phyloP scores from a whole-genome alignment of 35 echinoderm and acorn worm genomes.

The Chiridota heheva region DNA sequence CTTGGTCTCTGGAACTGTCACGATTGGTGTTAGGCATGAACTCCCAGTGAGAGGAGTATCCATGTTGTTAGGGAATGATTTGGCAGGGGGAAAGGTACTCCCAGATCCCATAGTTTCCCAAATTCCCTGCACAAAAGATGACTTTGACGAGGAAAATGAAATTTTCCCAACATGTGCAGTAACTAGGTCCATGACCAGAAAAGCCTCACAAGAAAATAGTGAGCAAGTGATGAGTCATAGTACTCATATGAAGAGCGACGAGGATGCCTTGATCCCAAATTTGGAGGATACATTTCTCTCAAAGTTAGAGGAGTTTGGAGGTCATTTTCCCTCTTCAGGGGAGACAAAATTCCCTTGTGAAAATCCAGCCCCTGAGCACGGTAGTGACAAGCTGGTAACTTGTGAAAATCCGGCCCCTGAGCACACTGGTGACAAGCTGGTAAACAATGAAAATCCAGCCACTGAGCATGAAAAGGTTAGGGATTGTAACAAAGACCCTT shows the following conservation, averaged over 20 bases:
- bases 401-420: too few species aligned
- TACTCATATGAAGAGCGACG: too few species aligned
- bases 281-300: slow-evolving; percentile 1
- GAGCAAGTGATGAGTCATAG: too few species aligned
- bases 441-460: too few species aligned
- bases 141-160: background rate
- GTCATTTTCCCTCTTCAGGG: background rate
- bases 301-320: background rate
- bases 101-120: background rate
- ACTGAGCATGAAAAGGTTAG: background rate
- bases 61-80: slow-evolving; percentile 5
- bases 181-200: slow-evolving; percentile 8
- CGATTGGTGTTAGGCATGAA: background rate
- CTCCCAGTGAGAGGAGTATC: slow-evolving; percentile 12
- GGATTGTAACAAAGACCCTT: background rate
- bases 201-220: too few species aligned
- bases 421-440: too few species aligned
- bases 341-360: too few species aligned
- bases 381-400: too few species aligned
- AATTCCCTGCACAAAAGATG: background rate
- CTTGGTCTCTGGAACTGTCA: background rate
- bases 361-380: too few species aligned
- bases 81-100: slow-evolving; percentile 25
- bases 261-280: too few species aligned
- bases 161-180: background rate